Evolutionary conservation across 2,888 invertebrate species (phyloP), one percentile per base, ranked within the genome.

Genomic region (Ophioninae sp.): DNA sequence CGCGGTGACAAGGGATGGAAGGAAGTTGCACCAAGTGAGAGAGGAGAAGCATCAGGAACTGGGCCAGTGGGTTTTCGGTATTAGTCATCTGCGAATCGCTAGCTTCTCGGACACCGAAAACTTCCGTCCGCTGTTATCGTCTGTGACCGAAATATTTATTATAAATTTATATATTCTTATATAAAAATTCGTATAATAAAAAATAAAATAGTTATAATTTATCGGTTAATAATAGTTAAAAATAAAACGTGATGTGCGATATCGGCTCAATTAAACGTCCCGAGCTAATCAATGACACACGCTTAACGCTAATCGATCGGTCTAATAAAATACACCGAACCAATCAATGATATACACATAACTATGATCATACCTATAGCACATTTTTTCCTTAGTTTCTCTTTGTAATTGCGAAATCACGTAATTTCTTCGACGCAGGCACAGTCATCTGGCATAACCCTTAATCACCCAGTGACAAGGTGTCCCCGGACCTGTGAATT

Each of bases 61-160:
- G 91, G 92, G 92, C 92, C 91, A 92, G 92, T 92, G 90, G 92
- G 91, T 91, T 91, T 92, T 83, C 89, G 88, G 89, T 90, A 75
- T 84, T 84, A 90, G 89, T 89, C 91, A 91, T 91, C 91, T 91
- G 91, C 88, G 91, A 91, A 87, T 89, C 88, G 84, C 84, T 85
- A 84, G 86, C 86, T 87, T 87, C 86, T 85, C 86, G 78, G 50
- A 74, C 21, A 61, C 57, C 57, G 30, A 61, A 73, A 7, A 8
- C 50, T 78, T 79, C 73, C 39, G 61, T 72, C 56, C 67, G 57
- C 50, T 62, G 37, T 39, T 50, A 30, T 75, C 61, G 64, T 79
- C 7, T 64, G 20, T 21, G 20, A 57, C 17, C 50, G 62, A 5
- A 64, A 70, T 20, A 30, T 20, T 39, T 37, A n/a, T 57, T 21